These are phyloP conservation scores for Operophtera brumata DNA, from an alignment of 2,888 invertebrate genomes.

Conservation along the genomic window DNA sequence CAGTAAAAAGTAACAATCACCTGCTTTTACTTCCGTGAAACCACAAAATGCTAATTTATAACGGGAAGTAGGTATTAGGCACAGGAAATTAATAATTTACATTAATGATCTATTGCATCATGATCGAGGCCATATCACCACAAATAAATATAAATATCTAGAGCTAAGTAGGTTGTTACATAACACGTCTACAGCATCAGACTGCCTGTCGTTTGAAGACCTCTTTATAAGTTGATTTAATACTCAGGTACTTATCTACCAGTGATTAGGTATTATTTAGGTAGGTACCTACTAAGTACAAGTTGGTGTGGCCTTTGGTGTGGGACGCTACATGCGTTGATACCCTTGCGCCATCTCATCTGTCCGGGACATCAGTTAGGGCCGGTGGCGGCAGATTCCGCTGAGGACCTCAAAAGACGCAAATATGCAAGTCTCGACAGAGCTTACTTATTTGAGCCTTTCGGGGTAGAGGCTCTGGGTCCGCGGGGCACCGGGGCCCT, in stretches of 20 bases:
- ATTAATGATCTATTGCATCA: slow-evolving; percentile 23
- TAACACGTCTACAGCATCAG: slow-evolving; percentile 49
- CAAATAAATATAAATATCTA: slow-evolving; percentile 6
- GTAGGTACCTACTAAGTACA: no score
- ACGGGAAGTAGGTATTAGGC: slow-evolving; percentile 16
- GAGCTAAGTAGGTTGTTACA: slow-evolving; percentile 31
- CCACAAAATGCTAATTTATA: slow-evolving; percentile 4
- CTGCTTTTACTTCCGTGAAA: slow-evolving; percentile 10
- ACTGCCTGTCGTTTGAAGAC: slow-evolving; percentile 47
- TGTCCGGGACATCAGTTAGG: no score
- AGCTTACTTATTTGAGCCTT: no score
- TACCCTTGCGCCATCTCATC: no score
- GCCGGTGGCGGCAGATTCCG: no score
- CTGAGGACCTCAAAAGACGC: no score
- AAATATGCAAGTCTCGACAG: no score
- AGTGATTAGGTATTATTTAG: neutral
- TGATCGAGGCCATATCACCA: slow-evolving; percentile 14
- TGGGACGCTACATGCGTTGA: no score
- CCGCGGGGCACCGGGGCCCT: no score
- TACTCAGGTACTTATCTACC: neutral
- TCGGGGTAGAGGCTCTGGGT: no score
- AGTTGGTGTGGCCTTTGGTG: no score
- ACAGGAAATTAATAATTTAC: slow-evolving; percentile 29
- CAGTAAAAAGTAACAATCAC: neutral
- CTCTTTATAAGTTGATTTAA: slow-evolving; percentile 28